Evolutionary conservation across 2,888 invertebrate species (phyloP).

Genomic region (Amphipyra tragopoginis): DNA sequence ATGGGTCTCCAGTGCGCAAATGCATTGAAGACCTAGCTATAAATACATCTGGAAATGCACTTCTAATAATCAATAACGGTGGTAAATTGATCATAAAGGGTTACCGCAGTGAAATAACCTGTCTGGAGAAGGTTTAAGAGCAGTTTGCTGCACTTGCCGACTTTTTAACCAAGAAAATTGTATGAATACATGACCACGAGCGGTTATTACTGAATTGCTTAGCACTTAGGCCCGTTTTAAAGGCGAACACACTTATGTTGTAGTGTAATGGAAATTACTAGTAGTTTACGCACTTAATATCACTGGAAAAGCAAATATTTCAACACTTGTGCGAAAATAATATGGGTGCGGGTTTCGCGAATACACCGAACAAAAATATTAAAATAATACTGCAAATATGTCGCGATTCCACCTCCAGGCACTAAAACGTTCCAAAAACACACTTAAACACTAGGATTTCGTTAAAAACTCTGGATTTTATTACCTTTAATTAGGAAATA

Average conservation of each 20-base stretch:
- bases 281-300: conserved; percentile 13
- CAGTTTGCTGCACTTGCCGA: conserved; percentile 11
- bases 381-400: conserved; percentile 48
- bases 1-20: conserved; percentile 22
- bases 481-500: conserved; percentile 71
- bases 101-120: neutral
- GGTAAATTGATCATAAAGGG: neutral
- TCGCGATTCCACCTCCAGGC: conserved; percentile 16
- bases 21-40: conserved; percentile 7
- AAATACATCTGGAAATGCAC: neutral
- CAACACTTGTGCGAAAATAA: conserved; percentile 43
- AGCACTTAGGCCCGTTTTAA: neutral
- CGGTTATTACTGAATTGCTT: neutral
- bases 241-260: neutral
- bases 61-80: conserved; percentile 7
- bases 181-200: conserved; percentile 4
- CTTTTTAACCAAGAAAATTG: neutral
- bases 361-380: conserved; percentile 38
- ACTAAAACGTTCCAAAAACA: conserved; percentile 24
- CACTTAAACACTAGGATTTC: conserved; percentile 65
- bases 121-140: neutral
- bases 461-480: conserved; percentile 63
- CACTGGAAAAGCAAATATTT: conserved; percentile 24
- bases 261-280: conserved; percentile 1
- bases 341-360: conserved; percentile 46